phyloP scores from a whole-genome alignment of 2,113 vertebrate genomes.

The Triplophysa tibetana region DNA sequence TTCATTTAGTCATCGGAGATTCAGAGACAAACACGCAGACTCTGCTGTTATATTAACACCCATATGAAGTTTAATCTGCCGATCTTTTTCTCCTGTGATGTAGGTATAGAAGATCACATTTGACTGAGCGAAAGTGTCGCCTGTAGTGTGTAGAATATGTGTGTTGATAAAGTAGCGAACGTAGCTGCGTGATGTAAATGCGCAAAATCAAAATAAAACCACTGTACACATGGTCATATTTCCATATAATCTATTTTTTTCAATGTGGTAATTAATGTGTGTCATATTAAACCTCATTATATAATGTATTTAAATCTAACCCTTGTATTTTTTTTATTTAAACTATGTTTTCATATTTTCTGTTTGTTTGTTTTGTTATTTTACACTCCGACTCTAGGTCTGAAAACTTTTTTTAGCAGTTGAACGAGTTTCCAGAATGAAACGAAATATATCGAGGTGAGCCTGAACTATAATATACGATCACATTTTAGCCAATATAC shows the following conservation, averaged over 20 bases:
- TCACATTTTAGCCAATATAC: background rate
- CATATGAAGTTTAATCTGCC: conserved; percentile 63
- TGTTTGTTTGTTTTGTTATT: no score
- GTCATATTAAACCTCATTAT: no score
- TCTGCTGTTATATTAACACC: conserved; percentile 75
- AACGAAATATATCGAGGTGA: no score
- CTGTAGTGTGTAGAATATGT: conserved; percentile 66
- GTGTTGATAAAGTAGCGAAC: conserved; percentile 50
- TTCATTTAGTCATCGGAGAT: background rate
- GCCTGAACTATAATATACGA: no score
- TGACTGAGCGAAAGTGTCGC: conserved; percentile 60
- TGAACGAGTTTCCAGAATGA: no score
- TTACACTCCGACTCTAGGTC: no score
- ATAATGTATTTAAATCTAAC: no score
- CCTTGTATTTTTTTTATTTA: no score
- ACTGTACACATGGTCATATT: conserved; percentile 66
- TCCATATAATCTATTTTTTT: conserved; percentile 38
- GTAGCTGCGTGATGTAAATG: conserved; percentile 48
- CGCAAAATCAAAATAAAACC: conserved; percentile 65
- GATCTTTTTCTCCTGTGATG: conserved; percentile 53
- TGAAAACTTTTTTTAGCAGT: no score
- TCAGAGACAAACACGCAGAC: conserved; percentile 39
- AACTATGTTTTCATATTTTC: no score
- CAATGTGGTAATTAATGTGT: no score
- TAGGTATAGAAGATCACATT: conserved; percentile 65